Evolutionary conservation across 2,113 vertebrate genomes (phyloP).

Genomic region (Corapipo altera): DNA sequence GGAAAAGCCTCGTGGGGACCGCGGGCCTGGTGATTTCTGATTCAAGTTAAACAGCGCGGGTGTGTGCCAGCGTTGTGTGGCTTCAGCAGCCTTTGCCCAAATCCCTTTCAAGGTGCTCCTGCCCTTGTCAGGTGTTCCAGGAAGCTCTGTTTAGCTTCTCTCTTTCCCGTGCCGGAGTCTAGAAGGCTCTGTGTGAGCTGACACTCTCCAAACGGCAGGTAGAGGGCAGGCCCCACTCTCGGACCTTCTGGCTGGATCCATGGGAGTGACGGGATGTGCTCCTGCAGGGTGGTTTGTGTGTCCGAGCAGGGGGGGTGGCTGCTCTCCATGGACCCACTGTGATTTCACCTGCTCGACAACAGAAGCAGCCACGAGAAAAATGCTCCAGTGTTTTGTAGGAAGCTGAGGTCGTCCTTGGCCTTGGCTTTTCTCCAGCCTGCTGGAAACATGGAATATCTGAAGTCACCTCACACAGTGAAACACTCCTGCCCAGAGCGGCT

Average conservation of each 20-base stretch:
- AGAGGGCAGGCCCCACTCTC: conserved; percentile 37
- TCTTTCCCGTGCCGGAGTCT: rapidly evolving
- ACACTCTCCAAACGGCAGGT: background rate
- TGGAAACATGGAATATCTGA: background rate
- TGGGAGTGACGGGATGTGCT: rapidly evolving
- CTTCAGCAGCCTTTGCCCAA: rapidly evolving
- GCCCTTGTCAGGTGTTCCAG: background rate
- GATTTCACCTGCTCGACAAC: background rate
- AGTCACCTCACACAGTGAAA: background rate
- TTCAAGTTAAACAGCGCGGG: background rate
- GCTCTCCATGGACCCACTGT: rapidly evolving
- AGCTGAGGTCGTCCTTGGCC: background rate
- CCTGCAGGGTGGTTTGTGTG: background rate
- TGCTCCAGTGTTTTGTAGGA: background rate
- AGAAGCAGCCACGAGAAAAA: background rate
- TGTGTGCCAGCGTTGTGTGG: background rate
- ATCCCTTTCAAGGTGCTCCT: background rate
- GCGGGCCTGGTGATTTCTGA: background rate
- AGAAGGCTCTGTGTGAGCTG: background rate
- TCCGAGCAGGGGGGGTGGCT: rapidly evolving
- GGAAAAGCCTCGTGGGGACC: background rate
- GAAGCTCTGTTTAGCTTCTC: background rate
- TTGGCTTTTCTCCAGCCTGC: background rate
- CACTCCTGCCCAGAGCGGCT: background rate
- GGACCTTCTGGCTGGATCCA: background rate